Base-by-base conservation (phyloP, 2,113 vertebrate species). In the Crocuta crocuta region DNA sequence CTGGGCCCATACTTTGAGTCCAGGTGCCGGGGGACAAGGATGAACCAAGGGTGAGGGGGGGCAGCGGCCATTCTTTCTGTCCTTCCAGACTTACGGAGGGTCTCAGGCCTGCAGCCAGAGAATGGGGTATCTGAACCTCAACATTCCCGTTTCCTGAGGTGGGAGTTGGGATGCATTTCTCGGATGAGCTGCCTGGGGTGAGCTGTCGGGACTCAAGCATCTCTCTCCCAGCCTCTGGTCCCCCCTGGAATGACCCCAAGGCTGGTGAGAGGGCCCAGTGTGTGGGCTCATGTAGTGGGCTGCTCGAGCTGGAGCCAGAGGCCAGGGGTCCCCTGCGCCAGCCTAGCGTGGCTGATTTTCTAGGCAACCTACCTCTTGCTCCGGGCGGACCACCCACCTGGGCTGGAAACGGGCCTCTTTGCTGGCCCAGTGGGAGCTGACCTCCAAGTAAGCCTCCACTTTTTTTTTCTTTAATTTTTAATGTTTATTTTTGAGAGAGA, bases 381-480 rank as follows among this genome's bases (percentile, higher is more conserved):
- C 66, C 26, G 35, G 61, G 23, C 5, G 68, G 50, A 73, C 55
- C 83, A 74, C 31, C 82, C 66, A 39, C 15, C 50, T 63, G 53
- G 11, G 13, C 80, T 96, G 84, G 94, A 66, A 91, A 23, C 8
- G 19, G 15, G 7, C 33, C 53, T 55, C 19, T 48, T 97, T 95
- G 90, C 89, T 92, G 66, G 39, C 96, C 89, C n/a, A 2, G 4
- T n/a, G 12, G 24, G 48, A 91, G 83, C 78, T 82, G 50, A 97
- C 80, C 94, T 97, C 90, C 95, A 94, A 97, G 76, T 11, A 55
- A 94, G 61, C 9, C 31, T 96, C 39, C 48, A 7, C 50, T 90
- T 68, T 78, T 90, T 90, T 31, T 39, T 39, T 39, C 39, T 39
- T 39, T 39, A 39, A 39, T 39, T 39, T 39, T 39, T 39, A 39